Conservation (phyloP, 2,888 invertebrate species). For the Metalampra italica region DNA sequence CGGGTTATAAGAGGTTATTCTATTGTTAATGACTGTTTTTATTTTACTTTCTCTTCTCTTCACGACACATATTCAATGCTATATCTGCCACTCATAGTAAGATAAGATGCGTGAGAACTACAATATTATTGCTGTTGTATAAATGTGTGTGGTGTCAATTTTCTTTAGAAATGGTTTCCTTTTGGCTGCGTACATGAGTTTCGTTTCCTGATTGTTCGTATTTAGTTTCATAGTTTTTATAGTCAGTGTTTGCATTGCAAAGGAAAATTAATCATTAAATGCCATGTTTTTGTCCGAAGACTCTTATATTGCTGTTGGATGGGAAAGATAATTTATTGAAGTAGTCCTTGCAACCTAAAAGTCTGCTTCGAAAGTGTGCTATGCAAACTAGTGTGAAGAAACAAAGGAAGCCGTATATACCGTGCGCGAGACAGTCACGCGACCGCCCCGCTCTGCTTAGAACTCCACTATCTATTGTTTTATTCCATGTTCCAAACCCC, state of each 20-base stretch:
- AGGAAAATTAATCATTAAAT: too few relatives aligned
- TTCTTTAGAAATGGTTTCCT: neutral
- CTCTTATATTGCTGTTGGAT: too few relatives aligned
- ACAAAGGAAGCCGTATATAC: conserved; percentile 67
- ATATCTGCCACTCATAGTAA: conserved; percentile 6
- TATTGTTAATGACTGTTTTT: conserved; percentile 23
- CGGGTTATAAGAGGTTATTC: conserved; percentile 12
- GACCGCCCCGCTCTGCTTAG: conserved; percentile 39
- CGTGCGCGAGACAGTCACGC: conserved; percentile 66
- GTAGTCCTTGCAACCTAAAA: conserved; percentile 4
- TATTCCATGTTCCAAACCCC: conserved; percentile 33
- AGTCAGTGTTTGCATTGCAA: too few relatives aligned
- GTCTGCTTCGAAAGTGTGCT: conserved; percentile 25
- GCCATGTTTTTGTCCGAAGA: too few relatives aligned
- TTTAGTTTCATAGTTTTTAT: neutral
- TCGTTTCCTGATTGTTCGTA: neutral
- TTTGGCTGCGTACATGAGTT: neutral
- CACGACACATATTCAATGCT: neutral
- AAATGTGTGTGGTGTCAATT: neutral
- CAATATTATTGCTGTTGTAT: too few relatives aligned
- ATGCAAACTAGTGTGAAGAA: conserved; percentile 53
- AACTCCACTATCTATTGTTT: conserved; percentile 48
- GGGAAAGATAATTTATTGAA: neutral
- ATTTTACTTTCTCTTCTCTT: conserved; percentile 20
- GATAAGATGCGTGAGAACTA: too few relatives aligned